Evolutionary conservation across 2,113 vertebrate genomes (phyloP).

Genomic region (Platysteira castanea): DNA sequence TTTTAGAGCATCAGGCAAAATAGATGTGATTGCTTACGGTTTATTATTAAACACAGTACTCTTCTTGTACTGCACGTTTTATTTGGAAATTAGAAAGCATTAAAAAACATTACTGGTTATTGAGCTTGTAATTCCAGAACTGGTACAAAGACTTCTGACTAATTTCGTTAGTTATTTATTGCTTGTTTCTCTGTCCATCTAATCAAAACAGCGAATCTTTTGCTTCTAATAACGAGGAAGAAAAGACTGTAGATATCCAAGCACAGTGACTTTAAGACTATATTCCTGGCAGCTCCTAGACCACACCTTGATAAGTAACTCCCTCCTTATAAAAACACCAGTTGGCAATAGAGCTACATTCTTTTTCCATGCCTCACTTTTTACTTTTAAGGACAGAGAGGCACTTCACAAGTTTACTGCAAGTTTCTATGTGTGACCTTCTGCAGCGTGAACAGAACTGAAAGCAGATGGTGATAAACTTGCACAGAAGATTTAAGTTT

Average conservation of each 20-base stretch:
- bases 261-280: background rate
- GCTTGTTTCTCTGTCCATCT: background rate
- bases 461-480: constrained; percentile 12
- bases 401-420: background rate
- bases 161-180: background rate
- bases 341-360: background rate
- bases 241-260: background rate
- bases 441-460: background rate
- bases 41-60: background rate
- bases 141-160: background rate
- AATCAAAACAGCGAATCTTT: background rate
- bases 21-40: background rate
- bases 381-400: background rate
- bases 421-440: background rate
- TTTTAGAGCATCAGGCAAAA: background rate
- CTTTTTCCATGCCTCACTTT: background rate
- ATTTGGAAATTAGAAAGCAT: background rate
- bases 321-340: background rate
- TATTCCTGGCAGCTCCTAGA: background rate
- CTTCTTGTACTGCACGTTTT: background rate
- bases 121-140: background rate
- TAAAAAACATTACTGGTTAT: background rate
- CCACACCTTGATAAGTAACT: background rate
- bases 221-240: background rate
- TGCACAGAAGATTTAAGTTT: background rate